phyloP scores from a whole-genome alignment of 2,113 vertebrate species.

The Dipodomys ordii region DNA sequence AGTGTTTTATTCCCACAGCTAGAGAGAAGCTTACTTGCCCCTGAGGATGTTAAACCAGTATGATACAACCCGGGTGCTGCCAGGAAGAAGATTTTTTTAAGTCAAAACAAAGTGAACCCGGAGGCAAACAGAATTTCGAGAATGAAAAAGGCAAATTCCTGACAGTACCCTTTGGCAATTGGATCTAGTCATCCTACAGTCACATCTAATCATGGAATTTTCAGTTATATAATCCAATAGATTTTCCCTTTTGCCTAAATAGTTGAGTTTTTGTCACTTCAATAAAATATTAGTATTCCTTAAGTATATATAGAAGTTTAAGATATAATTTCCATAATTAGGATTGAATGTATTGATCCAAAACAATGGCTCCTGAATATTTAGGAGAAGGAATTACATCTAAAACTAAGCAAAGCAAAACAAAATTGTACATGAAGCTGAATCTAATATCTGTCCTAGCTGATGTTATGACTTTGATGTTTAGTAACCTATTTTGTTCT shows the following conservation, averaged over 20 bases:
- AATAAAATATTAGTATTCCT: not conserved
- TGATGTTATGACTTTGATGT: conserved; percentile 49
- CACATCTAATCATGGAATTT: conserved; percentile 18
- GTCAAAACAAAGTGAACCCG: conserved; percentile 44
- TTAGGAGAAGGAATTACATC: conserved; percentile 11
- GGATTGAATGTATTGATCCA: not conserved
- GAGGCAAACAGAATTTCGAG: conserved; percentile 34
- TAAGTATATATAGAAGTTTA: not conserved
- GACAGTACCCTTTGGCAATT: not conserved
- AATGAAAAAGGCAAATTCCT: conserved; percentile 39
- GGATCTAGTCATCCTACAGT: not conserved
- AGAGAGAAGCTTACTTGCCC: not conserved
- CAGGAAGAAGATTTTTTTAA: conserved; percentile 46
- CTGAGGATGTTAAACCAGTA: not conserved
- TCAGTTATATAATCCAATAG: not conserved
- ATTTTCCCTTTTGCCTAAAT: conserved; percentile 1
- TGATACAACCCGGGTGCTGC: not conserved
- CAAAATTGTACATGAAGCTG: conserved; percentile 28
- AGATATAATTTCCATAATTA: not conserved
- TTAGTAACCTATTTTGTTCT: not conserved
- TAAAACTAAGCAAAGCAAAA: conserved; percentile 50
- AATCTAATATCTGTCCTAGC: conserved; percentile 32
- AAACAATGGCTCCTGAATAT: conserved; percentile 20
- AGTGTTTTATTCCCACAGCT: conserved; percentile 49
- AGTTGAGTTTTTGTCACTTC: conserved; percentile 40